Evolutionary conservation across 2,888 invertebrate genomes (phyloP), one percentile per base, ranked within the genome.

Genomic region (Lottia scabra): DNA sequence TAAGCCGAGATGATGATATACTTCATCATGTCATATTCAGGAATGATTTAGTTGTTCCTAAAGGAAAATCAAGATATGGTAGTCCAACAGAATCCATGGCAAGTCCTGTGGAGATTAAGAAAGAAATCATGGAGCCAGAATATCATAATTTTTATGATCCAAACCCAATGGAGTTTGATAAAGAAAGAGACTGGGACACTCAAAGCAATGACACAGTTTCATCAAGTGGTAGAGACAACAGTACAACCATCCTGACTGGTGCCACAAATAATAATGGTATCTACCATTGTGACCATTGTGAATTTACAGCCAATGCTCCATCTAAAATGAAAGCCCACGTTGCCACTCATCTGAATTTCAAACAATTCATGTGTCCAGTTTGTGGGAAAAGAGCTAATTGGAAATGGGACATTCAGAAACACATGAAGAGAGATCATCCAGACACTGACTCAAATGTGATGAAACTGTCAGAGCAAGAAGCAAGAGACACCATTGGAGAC

Each of bases 381-480:
- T 89, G 89, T 81, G 88, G 88, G 3, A 81, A 84, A 44, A 73
- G 89, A 43, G 85, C 87, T 65, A 88, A 88, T 78, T 88, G 87
- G 88, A 84, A 85, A 68, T 89, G 88, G 87, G 88, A 88, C 73
- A 83, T 88, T 13, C 80, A 85, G 8, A 88, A 88, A 70, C 89
- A 89, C 72, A 86, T 89, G 67, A 76, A 81, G 45, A 80, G 80
- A 67, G 84, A 82, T 44, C 88, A 87, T 69, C 63, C 63, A 66
- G 74, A 73, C 10, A 71, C 72, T 0, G 72, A 78, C n/a, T 79
- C 83, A 67, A 79, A 80, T 27, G 87, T 88, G 12, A 78, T 85
- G 1, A 84, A 82, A 68, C 75, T 87, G 56, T 75, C 82, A 2
- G 82, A 85, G 65, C 79, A 83, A 38, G 88, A 87, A 46, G 89